Conservation (phyloP, 2,888 invertebrate genomes). For the Hirudinaria manillensis region DNA sequence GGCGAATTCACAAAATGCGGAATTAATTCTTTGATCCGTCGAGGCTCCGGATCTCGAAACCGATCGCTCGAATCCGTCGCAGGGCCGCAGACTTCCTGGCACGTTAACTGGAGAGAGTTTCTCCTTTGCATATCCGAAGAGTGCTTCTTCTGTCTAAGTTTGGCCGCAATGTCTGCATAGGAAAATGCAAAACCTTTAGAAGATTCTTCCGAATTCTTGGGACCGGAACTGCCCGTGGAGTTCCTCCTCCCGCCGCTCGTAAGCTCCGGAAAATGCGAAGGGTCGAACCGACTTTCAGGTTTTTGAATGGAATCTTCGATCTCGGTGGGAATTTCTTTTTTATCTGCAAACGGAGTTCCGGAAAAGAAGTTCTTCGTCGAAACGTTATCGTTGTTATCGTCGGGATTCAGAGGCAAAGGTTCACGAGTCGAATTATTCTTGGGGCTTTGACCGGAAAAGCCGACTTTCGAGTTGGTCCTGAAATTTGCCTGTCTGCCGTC, state of each 20-base stretch:
- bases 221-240: slow-evolving; percentile 10
- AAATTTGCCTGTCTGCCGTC: background rate
- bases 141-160: background rate
- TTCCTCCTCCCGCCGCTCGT: slow-evolving; percentile 12
- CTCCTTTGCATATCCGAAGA: background rate
- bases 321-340: background rate
- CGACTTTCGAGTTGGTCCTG: background rate
- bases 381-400: slow-evolving; percentile 5
- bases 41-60: background rate
- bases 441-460: background rate
- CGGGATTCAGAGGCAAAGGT: background rate
- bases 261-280: slow-evolving; percentile 16
- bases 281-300: slow-evolving; percentile 18
- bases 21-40: background rate
- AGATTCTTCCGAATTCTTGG: background rate
- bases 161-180: slow-evolving; percentile 14
- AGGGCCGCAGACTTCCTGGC: background rate
- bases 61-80: no score
- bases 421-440: background rate
- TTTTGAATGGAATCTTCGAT: background rate
- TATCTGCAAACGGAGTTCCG: background rate
- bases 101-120: slow-evolving; percentile 12
- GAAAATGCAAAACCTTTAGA: background rate
- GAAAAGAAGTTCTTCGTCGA: background rate
- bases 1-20: background rate